Evolutionary conservation across 2,888 invertebrate genomes (phyloP).

Genomic region (Amorpha juglandis): DNA sequence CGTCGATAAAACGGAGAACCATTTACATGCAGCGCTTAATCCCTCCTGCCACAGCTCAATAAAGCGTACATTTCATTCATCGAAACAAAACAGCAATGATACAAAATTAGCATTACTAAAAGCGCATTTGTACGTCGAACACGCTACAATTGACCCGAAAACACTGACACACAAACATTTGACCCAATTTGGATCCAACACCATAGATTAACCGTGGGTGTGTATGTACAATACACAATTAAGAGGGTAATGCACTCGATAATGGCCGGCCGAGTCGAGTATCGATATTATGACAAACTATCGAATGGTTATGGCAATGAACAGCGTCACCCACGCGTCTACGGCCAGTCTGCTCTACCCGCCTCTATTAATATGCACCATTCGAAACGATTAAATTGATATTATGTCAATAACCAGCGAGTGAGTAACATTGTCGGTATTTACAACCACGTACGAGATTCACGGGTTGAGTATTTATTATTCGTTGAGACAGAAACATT

Average conservation of each 20-base stretch:
- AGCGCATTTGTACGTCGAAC: conserved; percentile 4
- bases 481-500: neutral
- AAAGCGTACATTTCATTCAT: conserved; percentile 30
- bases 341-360: conserved; percentile 48
- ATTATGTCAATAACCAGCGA: conserved; percentile 58
- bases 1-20: too few species aligned
- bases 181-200: conserved; percentile 13
- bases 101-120: conserved; percentile 23
- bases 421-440: conserved; percentile 32
- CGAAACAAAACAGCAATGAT: conserved; percentile 13
- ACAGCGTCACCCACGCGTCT: conserved; percentile 63
- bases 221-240: conserved; percentile 64
- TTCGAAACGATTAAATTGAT: conserved; percentile 62
- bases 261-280: conserved; percentile 47
- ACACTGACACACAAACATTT: conserved; percentile 20
- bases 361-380: conserved; percentile 56
- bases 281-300: conserved; percentile 49
- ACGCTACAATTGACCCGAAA: conserved; percentile 11
- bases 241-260: conserved; percentile 67
- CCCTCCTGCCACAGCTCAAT: conserved; percentile 27
- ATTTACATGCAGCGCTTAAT: neutral
- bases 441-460: conserved; percentile 19
- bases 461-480: conserved; percentile 9
- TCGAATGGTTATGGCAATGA: conserved; percentile 48
- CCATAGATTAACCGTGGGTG: conserved; percentile 51